These are phyloP conservation scores for Pardosa pseudoannulata DNA, from an alignment of 2,888 invertebrate genomes.

Conservation along the genomic window DNA sequence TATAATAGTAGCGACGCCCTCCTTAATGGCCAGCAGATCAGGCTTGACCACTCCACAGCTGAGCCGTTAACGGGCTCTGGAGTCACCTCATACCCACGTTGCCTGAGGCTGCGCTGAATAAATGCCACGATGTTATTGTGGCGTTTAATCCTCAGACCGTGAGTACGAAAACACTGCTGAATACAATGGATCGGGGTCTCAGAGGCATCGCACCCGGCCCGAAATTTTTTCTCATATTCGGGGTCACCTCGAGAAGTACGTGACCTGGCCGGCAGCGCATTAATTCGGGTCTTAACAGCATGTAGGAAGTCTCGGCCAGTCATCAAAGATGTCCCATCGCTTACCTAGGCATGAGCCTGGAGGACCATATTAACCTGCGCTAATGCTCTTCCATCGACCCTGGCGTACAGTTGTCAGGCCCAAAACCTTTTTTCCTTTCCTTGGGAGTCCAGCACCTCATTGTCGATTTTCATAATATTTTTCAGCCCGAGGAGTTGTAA, in stretches of 20 bases:
- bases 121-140: not conserved
- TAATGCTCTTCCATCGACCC: not conserved
- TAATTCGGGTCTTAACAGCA: not conserved
- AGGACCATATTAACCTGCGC: not conserved
- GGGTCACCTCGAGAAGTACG: not conserved
- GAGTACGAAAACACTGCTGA: not conserved
- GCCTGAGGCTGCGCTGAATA: not conserved
- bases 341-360: not conserved
- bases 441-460: not conserved
- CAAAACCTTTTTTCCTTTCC: not conserved
- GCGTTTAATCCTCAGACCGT: not conserved
- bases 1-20: not conserved
- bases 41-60: not conserved
- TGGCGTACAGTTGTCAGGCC: not conserved
- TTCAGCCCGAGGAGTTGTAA: not conserved
- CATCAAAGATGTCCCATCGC: not conserved
- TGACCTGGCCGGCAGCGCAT: not conserved
- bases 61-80: not conserved
- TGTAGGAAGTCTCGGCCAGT: not conserved
- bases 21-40: not conserved
- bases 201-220: not conserved
- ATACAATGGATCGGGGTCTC: slow-evolving; percentile 12
- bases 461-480: not conserved
- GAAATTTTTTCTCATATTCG: not conserved
- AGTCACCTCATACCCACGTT: not conserved